Evolutionary conservation across 2,113 vertebrate genomes (phyloP), one percentile per base, ranked within the genome.

Genomic region (Hipposideros armiger): DNA sequence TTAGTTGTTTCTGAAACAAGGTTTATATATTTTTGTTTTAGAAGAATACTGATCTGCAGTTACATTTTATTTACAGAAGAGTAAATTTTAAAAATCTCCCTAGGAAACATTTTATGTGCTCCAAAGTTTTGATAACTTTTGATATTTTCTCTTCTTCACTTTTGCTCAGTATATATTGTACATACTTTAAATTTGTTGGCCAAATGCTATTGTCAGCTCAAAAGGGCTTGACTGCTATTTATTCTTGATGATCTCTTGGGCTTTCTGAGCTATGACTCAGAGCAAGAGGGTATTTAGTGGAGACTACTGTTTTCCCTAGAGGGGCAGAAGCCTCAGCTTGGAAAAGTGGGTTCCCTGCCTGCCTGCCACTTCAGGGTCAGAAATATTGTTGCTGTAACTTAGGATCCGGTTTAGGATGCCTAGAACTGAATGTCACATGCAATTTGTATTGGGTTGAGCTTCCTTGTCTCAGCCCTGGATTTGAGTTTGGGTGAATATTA

Each of bases 1-100:
- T 36, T 50, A 52, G 8, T 45, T 67, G n/a, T 62, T 89, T 69
- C 66, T 94, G n/a, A 87, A 95, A 74, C 24, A 60, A 74, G 6
- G 11, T 70, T 83, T 84, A 36, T 42, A 9, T 36, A 28, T 52
- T 90, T 95, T 76, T 97, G 22, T 85, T 95, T 86, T 40, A 45
- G 50, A 77, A 95, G 62, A 15, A 80, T 92, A 26, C 45, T 8
- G 47, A 85, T 67, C 66, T 20, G 87, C 40, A 81, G 19, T 70
- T 50, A 56, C 0, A 58, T 60, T 88, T 91, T 42, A 88, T 77
- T 92, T 77, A 50, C 8, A 80, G 60, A 60, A 82, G 40, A 84
- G 1, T 54, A 74, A 82, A 83, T 69, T 82, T 28, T 16, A n/a
- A 45, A 90, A 81, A 20, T 77, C 17, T 78, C 24, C 26, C 36